Percentiles rank a stretch among this genome's conserved stretches.
phyloP scores from a whole-genome alignment of 2,797 vertebrate genomes.

The Gymnothorax javanicus region DNA sequence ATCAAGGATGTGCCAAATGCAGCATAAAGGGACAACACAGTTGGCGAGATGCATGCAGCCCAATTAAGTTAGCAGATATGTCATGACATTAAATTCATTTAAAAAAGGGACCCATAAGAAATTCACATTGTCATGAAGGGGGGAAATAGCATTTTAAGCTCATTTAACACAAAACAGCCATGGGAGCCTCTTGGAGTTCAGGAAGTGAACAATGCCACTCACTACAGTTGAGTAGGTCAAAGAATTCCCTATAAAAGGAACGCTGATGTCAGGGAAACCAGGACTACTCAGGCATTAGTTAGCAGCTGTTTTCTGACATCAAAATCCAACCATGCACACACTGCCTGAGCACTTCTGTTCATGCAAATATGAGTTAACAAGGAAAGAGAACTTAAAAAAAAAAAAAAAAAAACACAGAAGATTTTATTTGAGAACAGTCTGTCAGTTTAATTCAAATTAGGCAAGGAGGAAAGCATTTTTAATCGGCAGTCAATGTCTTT shows the following conservation, averaged over 20 bases:
- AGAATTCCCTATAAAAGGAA: constrained; percentile 55
- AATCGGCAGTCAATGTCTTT: neutral
- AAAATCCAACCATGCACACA: constrained; percentile 42
- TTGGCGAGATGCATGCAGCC: neutral
- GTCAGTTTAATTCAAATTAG: neutral
- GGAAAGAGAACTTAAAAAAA: neutral
- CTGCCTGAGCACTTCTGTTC: neutral
- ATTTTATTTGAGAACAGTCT: neutral
- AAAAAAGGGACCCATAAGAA: neutral
- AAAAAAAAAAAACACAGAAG: neutral
- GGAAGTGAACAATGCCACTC: constrained; percentile 49
- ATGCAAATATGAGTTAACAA: neutral
- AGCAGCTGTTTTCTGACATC: constrained; percentile 44
- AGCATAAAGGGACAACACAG: neutral
- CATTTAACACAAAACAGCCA: neutral
- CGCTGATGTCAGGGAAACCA: constrained; percentile 66
- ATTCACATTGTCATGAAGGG: neutral
- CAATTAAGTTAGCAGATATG: neutral
- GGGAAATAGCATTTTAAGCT: neutral
- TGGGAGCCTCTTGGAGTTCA: constrained; percentile 34
- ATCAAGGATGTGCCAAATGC: neutral
- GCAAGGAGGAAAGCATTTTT: neutral
- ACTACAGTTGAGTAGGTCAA: constrained; percentile 38
- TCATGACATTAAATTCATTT: neutral
- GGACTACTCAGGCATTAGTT: constrained; percentile 5